These are phyloP conservation scores for Sterrhoptilus dennistouni DNA, from an alignment of 2,113 vertebrate species.

Conservation along the genomic window DNA sequence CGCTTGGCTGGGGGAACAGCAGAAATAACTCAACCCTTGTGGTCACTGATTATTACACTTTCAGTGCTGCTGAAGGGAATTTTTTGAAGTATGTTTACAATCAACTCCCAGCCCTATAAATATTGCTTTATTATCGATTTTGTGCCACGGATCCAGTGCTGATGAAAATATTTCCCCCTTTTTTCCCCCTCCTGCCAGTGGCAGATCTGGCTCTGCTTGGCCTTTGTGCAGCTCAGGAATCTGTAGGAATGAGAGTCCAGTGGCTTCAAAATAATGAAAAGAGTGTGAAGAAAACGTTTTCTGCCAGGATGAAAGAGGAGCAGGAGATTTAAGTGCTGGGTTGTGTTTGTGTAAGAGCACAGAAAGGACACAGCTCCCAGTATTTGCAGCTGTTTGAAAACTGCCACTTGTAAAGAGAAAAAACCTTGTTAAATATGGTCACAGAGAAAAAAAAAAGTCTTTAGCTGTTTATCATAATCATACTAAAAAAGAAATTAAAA, in stretches of 20 bases:
- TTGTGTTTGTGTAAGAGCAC: background rate
- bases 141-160: background rate
- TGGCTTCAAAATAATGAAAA: conserved; percentile 34
- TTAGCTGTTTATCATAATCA: background rate
- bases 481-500: background rate
- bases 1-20: background rate
- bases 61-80: conserved; percentile 17
- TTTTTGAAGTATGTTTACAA: conserved; percentile 53
- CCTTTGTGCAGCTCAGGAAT: background rate
- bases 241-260: background rate
- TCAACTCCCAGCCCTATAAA: conserved; percentile 45
- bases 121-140: conserved; percentile 52
- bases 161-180: background rate
- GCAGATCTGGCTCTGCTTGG: conserved; percentile 18
- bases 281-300: conserved; percentile 11
- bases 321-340: background rate
- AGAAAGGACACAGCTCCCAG: background rate
- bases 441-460: background rate
- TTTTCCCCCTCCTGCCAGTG: background rate
- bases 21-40: conserved; percentile 22
- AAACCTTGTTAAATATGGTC: background rate
- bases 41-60: conserved; percentile 50
- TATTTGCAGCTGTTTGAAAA: background rate
- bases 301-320: background rate
- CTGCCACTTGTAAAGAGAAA: background rate